Evolutionary conservation across 2,797 vertebrate genomes (phyloP).

Genomic region (Lerista edwardsae): DNA sequence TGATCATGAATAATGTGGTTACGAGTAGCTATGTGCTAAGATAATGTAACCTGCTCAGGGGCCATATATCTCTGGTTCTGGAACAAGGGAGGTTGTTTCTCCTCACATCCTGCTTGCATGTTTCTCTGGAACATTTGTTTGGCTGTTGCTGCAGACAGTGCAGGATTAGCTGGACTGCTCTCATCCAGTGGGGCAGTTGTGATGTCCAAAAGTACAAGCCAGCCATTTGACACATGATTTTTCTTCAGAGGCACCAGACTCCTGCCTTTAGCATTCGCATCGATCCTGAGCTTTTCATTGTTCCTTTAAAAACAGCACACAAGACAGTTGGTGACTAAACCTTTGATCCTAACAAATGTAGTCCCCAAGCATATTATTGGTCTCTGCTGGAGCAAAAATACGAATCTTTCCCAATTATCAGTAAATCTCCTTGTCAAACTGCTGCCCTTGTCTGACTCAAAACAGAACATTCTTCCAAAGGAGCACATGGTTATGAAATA

Average conservation of each 20-base stretch:
- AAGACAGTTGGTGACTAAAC: not conserved
- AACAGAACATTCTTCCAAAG: slow-evolving; percentile 32
- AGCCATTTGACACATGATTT: not conserved
- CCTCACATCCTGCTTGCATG: not conserved
- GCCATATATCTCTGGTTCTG: not conserved
- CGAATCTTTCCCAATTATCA: not conserved
- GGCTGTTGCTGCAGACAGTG: not conserved
- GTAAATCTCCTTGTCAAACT: slow-evolving; percentile 25
- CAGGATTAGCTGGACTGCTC: not conserved
- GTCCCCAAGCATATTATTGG: not conserved
- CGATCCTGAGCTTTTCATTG: not conserved
- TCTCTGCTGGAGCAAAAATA: not conserved
- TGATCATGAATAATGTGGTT: not conserved
- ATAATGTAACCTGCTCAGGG: not conserved
- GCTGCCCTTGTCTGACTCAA: slow-evolving; percentile 20
- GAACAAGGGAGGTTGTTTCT: not conserved
- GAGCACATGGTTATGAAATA: slow-evolving; percentile 25
- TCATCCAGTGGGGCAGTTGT: not conserved
- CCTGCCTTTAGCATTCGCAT: not conserved
- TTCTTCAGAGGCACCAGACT: not conserved
- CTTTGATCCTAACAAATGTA: slow-evolving; percentile 3
- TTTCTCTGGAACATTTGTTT: not conserved
- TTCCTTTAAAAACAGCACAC: slow-evolving; percentile 5
- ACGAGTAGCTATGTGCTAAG: not conserved
- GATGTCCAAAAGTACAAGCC: not conserved